Evolutionary conservation across 2,113 vertebrate genomes (phyloP).

Genomic region (Silurus glanis): DNA sequence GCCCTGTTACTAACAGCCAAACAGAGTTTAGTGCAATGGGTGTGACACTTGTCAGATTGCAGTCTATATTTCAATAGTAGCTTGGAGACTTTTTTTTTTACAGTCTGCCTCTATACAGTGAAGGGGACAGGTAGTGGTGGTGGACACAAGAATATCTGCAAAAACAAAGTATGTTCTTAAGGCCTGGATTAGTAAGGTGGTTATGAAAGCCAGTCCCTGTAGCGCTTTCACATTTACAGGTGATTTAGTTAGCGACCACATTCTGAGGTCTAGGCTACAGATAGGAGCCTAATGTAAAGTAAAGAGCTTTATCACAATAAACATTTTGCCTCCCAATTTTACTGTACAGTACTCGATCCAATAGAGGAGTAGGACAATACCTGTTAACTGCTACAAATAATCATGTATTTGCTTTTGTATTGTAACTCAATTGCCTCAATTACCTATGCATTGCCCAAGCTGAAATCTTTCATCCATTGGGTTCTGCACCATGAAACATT

Average conservation of each 20-base stretch:
- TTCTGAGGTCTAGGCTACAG: neutral
- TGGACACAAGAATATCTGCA: neutral
- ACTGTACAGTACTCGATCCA: neutral
- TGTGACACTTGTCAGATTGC: constrained; percentile 57
- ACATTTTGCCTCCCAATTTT: neutral
- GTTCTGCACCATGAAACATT: neutral
- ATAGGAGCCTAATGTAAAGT: neutral
- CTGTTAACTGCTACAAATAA: neutral
- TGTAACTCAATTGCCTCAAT: neutral
- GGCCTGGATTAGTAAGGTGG: neutral
- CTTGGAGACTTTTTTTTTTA: constrained; percentile 36
- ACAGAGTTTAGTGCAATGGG: constrained; percentile 65
- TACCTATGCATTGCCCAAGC: neutral
- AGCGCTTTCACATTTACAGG: neutral
- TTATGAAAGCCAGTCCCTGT: constrained; percentile 12
- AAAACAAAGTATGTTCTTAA: constrained; percentile 10
- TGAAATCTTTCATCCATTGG: neutral
- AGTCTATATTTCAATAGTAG: constrained; percentile 51
- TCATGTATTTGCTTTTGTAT: neutral
- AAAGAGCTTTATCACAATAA: neutral
- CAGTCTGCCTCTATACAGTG: neutral
- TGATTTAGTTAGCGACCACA: neutral
- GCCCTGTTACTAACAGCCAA: constrained; percentile 47
- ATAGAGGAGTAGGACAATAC: neutral
- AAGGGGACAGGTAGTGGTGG: neutral